These are phyloP conservation scores for Drosophila subsilvestris DNA, from an alignment of 2,888 invertebrate species.

Conservation along the genomic window DNA sequence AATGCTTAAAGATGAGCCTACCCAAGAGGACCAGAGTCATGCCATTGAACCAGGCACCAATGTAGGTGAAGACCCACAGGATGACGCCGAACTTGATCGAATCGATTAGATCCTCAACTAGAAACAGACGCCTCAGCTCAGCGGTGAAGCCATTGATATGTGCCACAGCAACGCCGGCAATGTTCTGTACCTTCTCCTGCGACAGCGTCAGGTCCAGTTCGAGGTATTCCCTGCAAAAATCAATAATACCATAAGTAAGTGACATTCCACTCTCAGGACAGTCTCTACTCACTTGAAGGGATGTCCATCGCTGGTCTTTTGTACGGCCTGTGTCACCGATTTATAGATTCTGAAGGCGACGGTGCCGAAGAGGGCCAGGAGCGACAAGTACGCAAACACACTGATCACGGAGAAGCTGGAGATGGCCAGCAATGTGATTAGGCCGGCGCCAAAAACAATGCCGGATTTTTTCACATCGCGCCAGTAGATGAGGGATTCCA, in stretches of 20 bases:
- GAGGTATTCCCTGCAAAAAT: slow-evolving; percentile 88
- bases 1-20: slow-evolving; percentile 80
- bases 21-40: slow-evolving; percentile 98
- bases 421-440: slow-evolving; percentile 95
- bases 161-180: slow-evolving; percentile 93
- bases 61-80: slow-evolving; percentile 98
- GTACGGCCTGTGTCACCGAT: slow-evolving; percentile 96
- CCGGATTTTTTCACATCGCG: slow-evolving; percentile 97
- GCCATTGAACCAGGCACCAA: slow-evolving; percentile 99
- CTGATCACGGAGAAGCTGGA: slow-evolving; percentile 98
- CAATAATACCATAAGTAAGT: neutral
- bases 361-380: slow-evolving; percentile 93
- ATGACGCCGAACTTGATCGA: slow-evolving; percentile 97
- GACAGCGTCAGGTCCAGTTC: slow-evolving; percentile 94
- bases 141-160: slow-evolving; percentile 92
- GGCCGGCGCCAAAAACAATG: slow-evolving; percentile 94
- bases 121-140: slow-evolving; percentile 95
- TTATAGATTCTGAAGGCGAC: slow-evolving; percentile 98
- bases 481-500: slow-evolving; percentile 99
- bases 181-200: slow-evolving; percentile 95
- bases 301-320: slow-evolving; percentile 98
- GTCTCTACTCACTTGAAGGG: slow-evolving; percentile 94
- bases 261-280: neutral
- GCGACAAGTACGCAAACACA: slow-evolving; percentile 96
- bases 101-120: slow-evolving; percentile 98